Base-by-base conservation (phyloP, 2,113 vertebrate genomes). In the Vicugna pacos region DNA sequence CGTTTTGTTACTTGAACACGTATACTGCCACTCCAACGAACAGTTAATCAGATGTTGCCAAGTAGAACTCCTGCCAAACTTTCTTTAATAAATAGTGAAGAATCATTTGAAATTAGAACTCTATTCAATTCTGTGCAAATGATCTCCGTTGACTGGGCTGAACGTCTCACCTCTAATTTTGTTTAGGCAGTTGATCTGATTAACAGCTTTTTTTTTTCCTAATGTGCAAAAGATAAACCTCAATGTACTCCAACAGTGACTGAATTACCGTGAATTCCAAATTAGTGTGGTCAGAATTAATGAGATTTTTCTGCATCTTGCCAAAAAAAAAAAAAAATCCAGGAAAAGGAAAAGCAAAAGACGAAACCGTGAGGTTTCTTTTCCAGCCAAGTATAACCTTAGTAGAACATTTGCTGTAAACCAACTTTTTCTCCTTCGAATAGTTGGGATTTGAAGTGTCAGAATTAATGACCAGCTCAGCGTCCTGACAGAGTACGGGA, bases 71-170 rank as follows among this genome's bases (percentile, higher is more conserved):
- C 77, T 86, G 91, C 89, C 95, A 86, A 60, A 93, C 88, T 92
- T 93, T 54, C 80, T 91, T 83, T 82, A 89, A 79, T 94, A 89
- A 96, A 91, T 84, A 92, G 90, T 87, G 93, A 67, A 79, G 79
- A 87, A 92, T 81, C 75, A 62, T 67, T 91, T 79, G 64, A 90
- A 96, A 93, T 81, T 67, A 93, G 82, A 94, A 77, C 86, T 79
- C 69, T 70, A 42, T 91, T 83, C 48, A 97, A 1, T 93, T 96
- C 75, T 30, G 28, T 52, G 76, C 62, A 73, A 88, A 89, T 14
- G 85, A 79, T 67, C 65, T 67, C 62, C 60, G 72, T 54, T 65
- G 60, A 56, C 69, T 17, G 35, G 48, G 69, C 79, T 67, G 26
- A 88, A 56, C 26, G 11, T 67, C 85, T 79, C 70, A 83, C 96